phyloP scores from a whole-genome alignment of 2,797 vertebrate genomes.

The Erithacus rubecula region DNA sequence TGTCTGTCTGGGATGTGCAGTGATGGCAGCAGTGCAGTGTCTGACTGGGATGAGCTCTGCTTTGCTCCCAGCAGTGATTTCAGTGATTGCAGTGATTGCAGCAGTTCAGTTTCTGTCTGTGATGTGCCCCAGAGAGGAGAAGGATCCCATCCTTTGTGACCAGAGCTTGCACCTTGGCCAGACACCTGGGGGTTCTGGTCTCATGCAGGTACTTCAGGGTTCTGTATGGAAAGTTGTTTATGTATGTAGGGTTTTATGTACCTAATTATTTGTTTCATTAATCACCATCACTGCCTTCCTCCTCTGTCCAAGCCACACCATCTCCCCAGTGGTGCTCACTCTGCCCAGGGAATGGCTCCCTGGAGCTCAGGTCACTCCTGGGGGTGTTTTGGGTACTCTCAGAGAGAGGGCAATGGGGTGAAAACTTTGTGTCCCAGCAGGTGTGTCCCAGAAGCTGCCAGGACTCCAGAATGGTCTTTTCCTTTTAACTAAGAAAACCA shows the following conservation, averaged over 20 bases:
- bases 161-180: accelerated
- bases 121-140: background rate
- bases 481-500: slow-evolving; percentile 55
- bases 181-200: background rate
- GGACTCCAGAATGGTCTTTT: background rate
- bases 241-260: too few relatives aligned
- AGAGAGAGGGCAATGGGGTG: too few relatives aligned
- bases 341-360: accelerated
- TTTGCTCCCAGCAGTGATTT: too few relatives aligned
- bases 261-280: too few relatives aligned
- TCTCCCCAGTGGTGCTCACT: accelerated
- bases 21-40: background rate
- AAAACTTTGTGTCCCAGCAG: accelerated
- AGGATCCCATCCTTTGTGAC: accelerated
- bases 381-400: accelerated
- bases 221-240: too few relatives aligned
- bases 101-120: background rate
- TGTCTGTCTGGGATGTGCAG: too few relatives aligned
- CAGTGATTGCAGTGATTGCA: too few relatives aligned
- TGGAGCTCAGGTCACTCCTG: accelerated
- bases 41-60: too few relatives aligned
- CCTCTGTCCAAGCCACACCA: background rate
- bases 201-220: accelerated
- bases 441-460: background rate
- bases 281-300: background rate